Evolutionary conservation across 2,113 vertebrate species (phyloP).

Genomic region (Zosterops borbonicus): DNA sequence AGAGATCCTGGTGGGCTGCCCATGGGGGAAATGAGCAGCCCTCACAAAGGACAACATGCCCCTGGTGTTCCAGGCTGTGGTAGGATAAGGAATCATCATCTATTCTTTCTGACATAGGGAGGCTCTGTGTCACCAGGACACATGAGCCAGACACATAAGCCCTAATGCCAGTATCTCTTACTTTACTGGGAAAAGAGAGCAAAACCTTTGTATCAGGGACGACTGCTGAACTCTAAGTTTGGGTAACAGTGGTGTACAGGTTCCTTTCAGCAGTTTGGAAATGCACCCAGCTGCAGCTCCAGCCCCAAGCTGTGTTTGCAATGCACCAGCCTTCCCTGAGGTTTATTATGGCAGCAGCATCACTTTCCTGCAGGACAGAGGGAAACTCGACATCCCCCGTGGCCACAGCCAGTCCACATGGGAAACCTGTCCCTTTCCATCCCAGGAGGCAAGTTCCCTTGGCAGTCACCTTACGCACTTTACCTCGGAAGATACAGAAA

Average conservation of each 20-base stretch:
- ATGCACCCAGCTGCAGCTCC: neutral
- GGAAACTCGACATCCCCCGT: neutral
- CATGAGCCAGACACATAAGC: accelerated
- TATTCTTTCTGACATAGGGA: accelerated
- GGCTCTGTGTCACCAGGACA: neutral
- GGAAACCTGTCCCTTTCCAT: neutral
- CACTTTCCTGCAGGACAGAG: neutral
- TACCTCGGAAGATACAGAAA: neutral
- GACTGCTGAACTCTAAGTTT: neutral
- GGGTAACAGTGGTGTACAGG: too few relatives aligned
- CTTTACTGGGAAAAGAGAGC: neutral
- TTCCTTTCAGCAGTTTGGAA: neutral
- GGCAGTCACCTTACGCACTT: neutral
- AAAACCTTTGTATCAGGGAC: neutral
- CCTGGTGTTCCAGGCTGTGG: neutral
- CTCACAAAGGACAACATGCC: neutral
- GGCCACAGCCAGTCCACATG: neutral
- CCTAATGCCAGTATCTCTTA: neutral
- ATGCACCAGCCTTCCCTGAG: neutral
- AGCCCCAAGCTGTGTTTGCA: neutral
- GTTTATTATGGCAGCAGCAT: neutral
- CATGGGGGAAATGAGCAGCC: accelerated
- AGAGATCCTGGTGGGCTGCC: accelerated
- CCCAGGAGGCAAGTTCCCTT: neutral
- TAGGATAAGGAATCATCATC: neutral